Conservation (phyloP, 2,113 vertebrate genomes). For the Accipiter cooperii region DNA sequence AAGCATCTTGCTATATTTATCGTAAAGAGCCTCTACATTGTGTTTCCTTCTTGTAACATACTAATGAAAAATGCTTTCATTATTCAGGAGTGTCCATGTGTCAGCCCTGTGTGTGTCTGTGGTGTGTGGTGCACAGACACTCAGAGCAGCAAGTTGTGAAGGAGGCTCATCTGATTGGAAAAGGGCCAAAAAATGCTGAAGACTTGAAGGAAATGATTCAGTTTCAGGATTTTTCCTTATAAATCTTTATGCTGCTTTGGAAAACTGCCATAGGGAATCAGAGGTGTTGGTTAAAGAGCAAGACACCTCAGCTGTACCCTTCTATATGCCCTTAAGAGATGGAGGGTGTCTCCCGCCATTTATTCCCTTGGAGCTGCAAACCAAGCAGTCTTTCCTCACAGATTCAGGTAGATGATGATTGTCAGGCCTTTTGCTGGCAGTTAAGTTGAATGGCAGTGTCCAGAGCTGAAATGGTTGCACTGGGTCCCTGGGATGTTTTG, state of each 20-base stretch:
- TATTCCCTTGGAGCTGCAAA: neutral
- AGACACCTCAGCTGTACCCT: neutral
- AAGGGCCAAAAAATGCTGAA: constrained; percentile 9
- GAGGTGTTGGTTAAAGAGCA: neutral
- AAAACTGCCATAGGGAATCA: neutral
- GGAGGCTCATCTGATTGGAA: constrained; percentile 8
- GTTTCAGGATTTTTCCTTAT: constrained; percentile 24
- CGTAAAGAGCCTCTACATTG: fast-evolving
- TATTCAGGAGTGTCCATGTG: neutral
- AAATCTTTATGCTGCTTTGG: constrained; percentile 8
- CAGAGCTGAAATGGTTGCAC: neutral
- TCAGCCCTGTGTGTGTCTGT: fast-evolving
- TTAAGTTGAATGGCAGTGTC: neutral
- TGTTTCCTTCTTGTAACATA: neutral
- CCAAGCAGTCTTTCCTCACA: neutral
- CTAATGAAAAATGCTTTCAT: neutral
- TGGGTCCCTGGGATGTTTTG: neutral
- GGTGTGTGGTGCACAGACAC: neutral
- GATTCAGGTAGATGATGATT: neutral
- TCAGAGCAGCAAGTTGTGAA: neutral
- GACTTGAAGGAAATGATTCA: constrained; percentile 12
- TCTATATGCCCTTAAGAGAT: neutral
- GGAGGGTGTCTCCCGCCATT: neutral
- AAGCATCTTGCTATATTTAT: neutral
- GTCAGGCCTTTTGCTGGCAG: neutral